Conservation (phyloP, 2,888 invertebrate species). For the Drosophila mimetica region DNA sequence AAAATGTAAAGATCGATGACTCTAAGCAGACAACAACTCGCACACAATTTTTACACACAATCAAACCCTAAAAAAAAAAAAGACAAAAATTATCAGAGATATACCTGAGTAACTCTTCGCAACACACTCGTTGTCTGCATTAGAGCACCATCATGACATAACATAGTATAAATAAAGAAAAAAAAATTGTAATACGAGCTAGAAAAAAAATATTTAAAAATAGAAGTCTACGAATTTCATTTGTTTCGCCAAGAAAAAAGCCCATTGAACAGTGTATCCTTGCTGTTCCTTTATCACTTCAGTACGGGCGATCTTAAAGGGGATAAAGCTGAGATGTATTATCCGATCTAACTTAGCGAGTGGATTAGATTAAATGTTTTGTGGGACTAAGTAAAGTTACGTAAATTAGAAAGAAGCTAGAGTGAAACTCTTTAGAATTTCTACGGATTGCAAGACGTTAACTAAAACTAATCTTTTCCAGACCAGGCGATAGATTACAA, state of each 20-base stretch:
- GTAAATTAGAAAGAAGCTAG: conserved; percentile 1
- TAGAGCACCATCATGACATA: conserved; percentile 29
- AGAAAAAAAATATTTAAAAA: conserved; percentile 31
- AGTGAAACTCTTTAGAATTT: conserved; percentile 18
- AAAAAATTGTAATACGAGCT: conserved; percentile 27
- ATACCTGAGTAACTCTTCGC: conserved; percentile 41
- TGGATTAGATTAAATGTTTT: conserved; percentile 14
- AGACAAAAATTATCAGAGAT: conserved; percentile 24
- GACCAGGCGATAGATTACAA: conserved; percentile 13
- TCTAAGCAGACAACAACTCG: conserved; percentile 32
- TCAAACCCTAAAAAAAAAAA: conserved; percentile 13
- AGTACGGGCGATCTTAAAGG: conserved; percentile 21
- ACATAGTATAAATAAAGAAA: conserved; percentile 42
- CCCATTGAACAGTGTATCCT: conserved; percentile 27
- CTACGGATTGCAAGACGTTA: conserved; percentile 17
- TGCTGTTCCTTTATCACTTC: conserved; percentile 30
- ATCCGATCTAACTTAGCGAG: conserved; percentile 26
- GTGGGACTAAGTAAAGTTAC: conserved; percentile 8
- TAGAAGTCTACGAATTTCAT: conserved; percentile 47
- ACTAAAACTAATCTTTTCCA: conserved; percentile 15
- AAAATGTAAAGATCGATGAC: conserved; percentile 20
- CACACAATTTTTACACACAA: conserved; percentile 25
- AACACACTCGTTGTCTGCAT: conserved; percentile 28
- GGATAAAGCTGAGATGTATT: conserved; percentile 50
- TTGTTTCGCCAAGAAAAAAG: conserved; percentile 44